Percentiles rank a stretch among this genome's conserved stretches.
Conservation (phyloP, 2,888 invertebrate species). For the Biston betularia region DNA sequence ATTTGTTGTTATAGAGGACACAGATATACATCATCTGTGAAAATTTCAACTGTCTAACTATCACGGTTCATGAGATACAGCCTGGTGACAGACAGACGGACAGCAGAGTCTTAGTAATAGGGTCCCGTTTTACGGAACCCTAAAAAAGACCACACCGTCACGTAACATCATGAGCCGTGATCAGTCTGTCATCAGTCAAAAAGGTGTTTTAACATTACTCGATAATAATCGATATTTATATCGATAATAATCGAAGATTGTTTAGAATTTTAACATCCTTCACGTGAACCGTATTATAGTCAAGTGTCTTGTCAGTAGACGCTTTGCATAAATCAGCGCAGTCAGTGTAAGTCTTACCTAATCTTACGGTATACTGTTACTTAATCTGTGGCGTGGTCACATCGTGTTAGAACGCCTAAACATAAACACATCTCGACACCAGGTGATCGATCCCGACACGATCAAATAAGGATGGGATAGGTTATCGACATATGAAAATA, state of each 20-base stretch:
- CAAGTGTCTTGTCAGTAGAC: slow-evolving; percentile 5
- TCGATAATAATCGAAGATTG: not conserved
- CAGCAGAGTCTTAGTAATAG: too few species aligned
- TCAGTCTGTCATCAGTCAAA: not conserved
- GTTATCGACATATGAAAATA: slow-evolving; percentile 32
- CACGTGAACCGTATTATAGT: not conserved
- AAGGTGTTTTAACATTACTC: too few species aligned
- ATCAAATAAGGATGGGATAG: slow-evolving; percentile 38
- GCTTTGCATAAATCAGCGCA: slow-evolving; percentile 6
- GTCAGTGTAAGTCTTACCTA: slow-evolving; percentile 10
- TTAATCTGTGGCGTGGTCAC: slow-evolving; percentile 41
- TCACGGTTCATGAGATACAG: too few species aligned
- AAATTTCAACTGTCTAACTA: too few species aligned
- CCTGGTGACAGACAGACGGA: too few species aligned
- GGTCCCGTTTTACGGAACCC: too few species aligned
- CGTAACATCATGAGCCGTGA: too few species aligned
- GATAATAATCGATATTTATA: too few species aligned
- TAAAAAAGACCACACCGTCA: too few species aligned
- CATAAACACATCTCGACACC: slow-evolving; percentile 49
- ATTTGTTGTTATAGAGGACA: too few species aligned
- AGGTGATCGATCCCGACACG: slow-evolving; percentile 57
- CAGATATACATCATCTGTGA: too few species aligned
- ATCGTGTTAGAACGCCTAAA: slow-evolving; percentile 47
- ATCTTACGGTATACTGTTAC: slow-evolving; percentile 20
- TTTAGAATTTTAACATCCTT: not conserved